Evolutionary conservation across 1,140 invertebrate genomes (phyloP), one percentile per base, ranked within the genome.

Genomic region (Cylas formicarius): DNA sequence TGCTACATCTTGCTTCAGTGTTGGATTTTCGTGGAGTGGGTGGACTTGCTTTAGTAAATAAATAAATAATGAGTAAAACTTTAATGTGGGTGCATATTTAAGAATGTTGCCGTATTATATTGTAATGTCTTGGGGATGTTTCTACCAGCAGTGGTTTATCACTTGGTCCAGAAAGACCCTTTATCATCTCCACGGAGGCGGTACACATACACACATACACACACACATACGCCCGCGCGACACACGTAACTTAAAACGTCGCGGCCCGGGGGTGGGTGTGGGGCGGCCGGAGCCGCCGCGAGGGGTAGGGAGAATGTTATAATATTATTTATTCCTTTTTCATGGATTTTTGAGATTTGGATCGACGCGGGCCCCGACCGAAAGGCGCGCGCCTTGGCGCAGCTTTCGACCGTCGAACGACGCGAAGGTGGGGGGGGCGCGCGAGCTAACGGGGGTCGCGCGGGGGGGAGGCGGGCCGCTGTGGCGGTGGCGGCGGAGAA

Each of bases 281-380:
- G 29, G 5, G 11, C 29, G 11, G 7, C 29, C 5, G 29, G 29
- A 5, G 29, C 11, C 29, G 29, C 11, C 11, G 18, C 11, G 29
- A 11, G 29, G n/a, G 2, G 21, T n/a, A 28, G 27, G 16, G 27
- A 28, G 27, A 28, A 14, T 26, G 19, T 22, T 18, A 48, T 19
- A 44, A 45, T 57, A 63, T 60, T 63, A 65, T 66, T 63, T 63
- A 65, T 65, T 61, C 61, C 55, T 63, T 66, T 65, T 65, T 60
- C 62, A 63, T 65, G 61, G 62, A 66, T 66, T 65, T 66, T 65
- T 63, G 61, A 62, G 62, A 66, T 64, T 64, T 55, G 52, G 56
- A 58, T 58, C 64, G 64, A 61, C 64, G 64, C 64, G 62, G 62
- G 62, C 53, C 62, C 52, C 37, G 44, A 38, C 28, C 39, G 22